Conservation (phyloP, 2,113 vertebrate genomes). For the Phyllostomus hastatus region DNA sequence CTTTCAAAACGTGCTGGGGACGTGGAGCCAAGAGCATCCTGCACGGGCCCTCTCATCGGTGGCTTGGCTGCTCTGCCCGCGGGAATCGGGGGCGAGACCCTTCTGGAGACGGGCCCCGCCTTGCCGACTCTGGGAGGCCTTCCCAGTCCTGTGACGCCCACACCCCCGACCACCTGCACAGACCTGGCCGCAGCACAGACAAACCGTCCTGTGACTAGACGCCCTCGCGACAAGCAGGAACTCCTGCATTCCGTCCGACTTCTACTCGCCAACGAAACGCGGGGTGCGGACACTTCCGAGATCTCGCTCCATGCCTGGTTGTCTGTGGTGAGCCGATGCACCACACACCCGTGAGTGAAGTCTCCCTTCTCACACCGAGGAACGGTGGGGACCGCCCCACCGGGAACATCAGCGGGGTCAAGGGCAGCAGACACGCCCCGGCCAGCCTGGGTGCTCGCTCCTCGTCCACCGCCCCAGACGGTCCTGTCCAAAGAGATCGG, state of each 20-base stretch:
- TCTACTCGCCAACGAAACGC: not conserved
- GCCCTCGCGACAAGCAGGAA: not conserved
- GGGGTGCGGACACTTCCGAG: not conserved
- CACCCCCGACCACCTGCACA: not conserved
- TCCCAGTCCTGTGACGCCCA: not conserved
- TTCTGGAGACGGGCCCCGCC: not conserved
- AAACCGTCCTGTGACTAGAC: not conserved
- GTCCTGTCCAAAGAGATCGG: not conserved
- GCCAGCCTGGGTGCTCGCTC: no score
- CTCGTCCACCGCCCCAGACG: not conserved
- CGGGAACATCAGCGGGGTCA: not conserved
- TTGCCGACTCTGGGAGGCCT: not conserved
- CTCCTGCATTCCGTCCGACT: not conserved
- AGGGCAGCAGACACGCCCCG: not conserved
- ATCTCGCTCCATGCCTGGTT: not conserved
- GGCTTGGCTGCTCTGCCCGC: not conserved
- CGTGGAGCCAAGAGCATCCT: not conserved
- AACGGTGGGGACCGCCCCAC: not conserved
- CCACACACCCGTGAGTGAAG: not conserved
- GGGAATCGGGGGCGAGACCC: not conserved
- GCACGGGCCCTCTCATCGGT: not conserved
- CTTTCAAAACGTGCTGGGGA: not conserved
- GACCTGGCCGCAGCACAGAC: not conserved
- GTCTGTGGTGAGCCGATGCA: not conserved
- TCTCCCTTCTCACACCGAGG: not conserved